A percentile compares a stretch with the other conserved stretches of the same genome.
These are phyloP conservation scores for Pachydiplax longipennis DNA, from an alignment of 2,888 invertebrate species.

Conservation along the genomic window DNA sequence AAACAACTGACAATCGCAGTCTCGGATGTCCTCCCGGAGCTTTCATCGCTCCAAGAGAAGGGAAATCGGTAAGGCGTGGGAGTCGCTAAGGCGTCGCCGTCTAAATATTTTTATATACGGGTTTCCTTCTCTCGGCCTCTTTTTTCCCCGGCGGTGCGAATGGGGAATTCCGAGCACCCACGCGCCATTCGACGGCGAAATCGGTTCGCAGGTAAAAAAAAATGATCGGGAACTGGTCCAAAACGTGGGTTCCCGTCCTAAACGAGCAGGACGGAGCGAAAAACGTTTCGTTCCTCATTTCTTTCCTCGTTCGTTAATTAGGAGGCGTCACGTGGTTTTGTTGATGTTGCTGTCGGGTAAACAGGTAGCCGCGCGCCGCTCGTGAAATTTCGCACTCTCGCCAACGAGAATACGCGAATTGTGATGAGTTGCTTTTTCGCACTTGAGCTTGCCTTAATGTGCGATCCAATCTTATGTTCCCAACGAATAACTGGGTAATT, in stretches of 20 bases:
- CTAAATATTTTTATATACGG: slow-evolving; percentile 1
- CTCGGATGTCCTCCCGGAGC: background rate
- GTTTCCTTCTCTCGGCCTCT: background rate
- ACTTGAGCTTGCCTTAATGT: too few species aligned
- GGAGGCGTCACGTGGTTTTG: too few species aligned
- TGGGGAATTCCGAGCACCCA: background rate
- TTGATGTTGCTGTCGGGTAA: too few species aligned
- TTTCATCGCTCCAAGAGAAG: background rate
- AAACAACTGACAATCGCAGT: background rate
- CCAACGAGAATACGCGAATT: too few species aligned
- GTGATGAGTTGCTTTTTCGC: too few species aligned
- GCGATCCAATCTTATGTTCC: too few species aligned
- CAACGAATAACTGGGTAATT: too few species aligned
- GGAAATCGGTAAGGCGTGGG: background rate
- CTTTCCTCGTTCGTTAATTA: too few species aligned
- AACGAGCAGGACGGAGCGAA: background rate
- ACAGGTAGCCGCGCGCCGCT: too few species aligned
- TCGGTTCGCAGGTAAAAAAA: background rate
- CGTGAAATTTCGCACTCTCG: too few species aligned
- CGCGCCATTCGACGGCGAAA: background rate
- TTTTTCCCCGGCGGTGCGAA: background rate
- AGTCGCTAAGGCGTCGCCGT: background rate
- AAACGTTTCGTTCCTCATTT: too few species aligned
- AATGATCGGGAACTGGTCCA: background rate
- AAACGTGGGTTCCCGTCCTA: background rate